phyloP scores from a whole-genome alignment of 2,888 invertebrate genomes.

The Drosophila mercatorum region DNA sequence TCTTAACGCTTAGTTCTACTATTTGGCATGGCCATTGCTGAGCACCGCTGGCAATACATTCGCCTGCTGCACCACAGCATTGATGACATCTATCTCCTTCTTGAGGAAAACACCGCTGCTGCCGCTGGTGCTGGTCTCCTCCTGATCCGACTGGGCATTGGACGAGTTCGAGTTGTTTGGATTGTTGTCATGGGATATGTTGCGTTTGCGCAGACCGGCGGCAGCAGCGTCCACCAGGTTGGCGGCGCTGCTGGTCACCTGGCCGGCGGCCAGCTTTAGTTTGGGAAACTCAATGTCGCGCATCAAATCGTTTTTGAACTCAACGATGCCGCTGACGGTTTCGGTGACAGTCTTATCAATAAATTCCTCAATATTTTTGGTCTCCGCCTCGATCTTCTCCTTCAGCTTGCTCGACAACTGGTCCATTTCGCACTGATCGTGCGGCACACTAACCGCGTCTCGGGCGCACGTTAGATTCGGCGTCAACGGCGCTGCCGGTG shows the following conservation, averaged over 20 bases:
- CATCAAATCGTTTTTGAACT: conserved; percentile 85
- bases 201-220: conserved; percentile 82
- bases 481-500: conserved; percentile 37
- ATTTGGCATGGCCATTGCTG: conserved; percentile 85
- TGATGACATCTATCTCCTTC: conserved; percentile 84
- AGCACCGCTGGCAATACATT: conserved; percentile 84
- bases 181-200: conserved; percentile 59
- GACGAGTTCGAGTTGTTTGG: conserved; percentile 1
- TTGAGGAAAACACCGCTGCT: conserved; percentile 79
- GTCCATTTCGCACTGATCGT: conserved; percentile 85
- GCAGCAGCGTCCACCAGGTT: conserved; percentile 54
- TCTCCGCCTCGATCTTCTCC: conserved; percentile 84
- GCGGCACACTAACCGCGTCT: conserved; percentile 83
- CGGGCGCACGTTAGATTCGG: conserved; percentile 63
- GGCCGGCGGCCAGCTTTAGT: conserved; percentile 54
- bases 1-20: conserved; percentile 53
- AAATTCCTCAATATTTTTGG: conserved; percentile 85
- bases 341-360: conserved; percentile 85
- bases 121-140: conserved; percentile 15
- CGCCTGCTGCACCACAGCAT: conserved; percentile 84
- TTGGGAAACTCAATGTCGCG: conserved; percentile 80
- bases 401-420: conserved; percentile 84
- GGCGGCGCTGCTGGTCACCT: conserved; percentile 45
- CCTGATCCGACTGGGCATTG: conserved; percentile 1
- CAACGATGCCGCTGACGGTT: conserved; percentile 84